These are phyloP conservation scores for Stegastes partitus DNA, from an alignment of 2,113 vertebrate genomes.

Conservation along the genomic window DNA sequence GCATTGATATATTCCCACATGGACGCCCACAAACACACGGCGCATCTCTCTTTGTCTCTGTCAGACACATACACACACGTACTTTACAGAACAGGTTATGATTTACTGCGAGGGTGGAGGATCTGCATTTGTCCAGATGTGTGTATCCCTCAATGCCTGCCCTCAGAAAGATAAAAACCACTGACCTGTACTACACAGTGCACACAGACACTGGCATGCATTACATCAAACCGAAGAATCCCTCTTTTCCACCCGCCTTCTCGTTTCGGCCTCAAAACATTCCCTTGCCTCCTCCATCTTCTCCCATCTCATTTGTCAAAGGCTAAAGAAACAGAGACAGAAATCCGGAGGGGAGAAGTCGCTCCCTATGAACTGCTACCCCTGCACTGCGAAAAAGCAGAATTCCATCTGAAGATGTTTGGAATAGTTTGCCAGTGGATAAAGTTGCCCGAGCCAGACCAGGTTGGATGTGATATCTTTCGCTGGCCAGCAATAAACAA, in stretches of 20 bases:
- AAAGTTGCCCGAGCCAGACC: conserved; percentile 35
- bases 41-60: conserved; percentile 58
- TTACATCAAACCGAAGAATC: conserved; percentile 81
- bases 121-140: conserved; percentile 84
- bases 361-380: conserved; percentile 44
- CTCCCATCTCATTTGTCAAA: conserved; percentile 81
- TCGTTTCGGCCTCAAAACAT: conserved; percentile 70
- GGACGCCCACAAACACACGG: conserved; percentile 43
- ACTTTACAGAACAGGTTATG: conserved; percentile 65
- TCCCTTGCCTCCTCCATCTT: conserved; percentile 72
- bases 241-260: conserved; percentile 60
- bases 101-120: conserved; percentile 74
- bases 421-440: conserved; percentile 71
- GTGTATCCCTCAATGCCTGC: conserved; percentile 78
- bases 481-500: conserved; percentile 21
- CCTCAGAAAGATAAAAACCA: conserved; percentile 79
- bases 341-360: conserved; percentile 65
- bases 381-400: conserved; percentile 53
- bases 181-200: conserved; percentile 73
- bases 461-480: conserved; percentile 36
- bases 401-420: conserved; percentile 79
- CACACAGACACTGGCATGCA: conserved; percentile 79
- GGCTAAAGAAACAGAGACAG: conserved; percentile 80
- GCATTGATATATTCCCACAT: conserved; percentile 51
- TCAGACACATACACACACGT: conserved; percentile 54